A percentile compares a stretch with the other conserved stretches of the same genome.
These are phyloP conservation scores for Arion vulgaris DNA, from an alignment of 1,140 invertebrate genomes.

Conservation along the genomic window DNA sequence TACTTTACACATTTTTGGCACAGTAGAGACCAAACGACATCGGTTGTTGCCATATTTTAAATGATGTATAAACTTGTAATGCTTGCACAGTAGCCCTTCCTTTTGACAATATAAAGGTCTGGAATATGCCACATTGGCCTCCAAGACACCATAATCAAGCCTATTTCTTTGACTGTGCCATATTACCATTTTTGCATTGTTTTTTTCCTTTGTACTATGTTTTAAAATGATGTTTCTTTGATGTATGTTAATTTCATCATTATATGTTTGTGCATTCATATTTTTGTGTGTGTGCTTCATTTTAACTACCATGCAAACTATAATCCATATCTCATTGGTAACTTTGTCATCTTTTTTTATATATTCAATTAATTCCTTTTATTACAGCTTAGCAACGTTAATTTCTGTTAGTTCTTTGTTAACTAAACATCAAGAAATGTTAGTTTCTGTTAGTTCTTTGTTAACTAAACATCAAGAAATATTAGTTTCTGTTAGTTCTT, in stretches of 20 bases:
- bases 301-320: not conserved
- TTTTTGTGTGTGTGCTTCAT: not conserved
- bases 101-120: not conserved
- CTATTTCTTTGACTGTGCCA: not conserved
- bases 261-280: not conserved
- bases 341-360: not conserved
- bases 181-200: not conserved
- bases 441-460: too few species aligned
- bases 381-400: too few species aligned
- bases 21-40: conserved; percentile 1
- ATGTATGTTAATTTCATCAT: not conserved
- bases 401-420: too few species aligned
- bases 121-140: not conserved
- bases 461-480: too few species aligned
- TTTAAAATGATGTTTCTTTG: not conserved
- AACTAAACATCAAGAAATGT: too few species aligned
- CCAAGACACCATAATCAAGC: not conserved
- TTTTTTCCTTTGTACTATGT: not conserved
- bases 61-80: conserved; percentile 1
- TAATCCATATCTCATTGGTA: not conserved
- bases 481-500: too few species aligned
- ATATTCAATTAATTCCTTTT: too few species aligned
- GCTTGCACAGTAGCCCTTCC: not conserved
- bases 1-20: not conserved
- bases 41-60: not conserved